A percentile compares a stretch with the other conserved stretches of the same genome.
phyloP scores from a whole-genome alignment of 2,113 vertebrate species.

The Suricata suricatta region DNA sequence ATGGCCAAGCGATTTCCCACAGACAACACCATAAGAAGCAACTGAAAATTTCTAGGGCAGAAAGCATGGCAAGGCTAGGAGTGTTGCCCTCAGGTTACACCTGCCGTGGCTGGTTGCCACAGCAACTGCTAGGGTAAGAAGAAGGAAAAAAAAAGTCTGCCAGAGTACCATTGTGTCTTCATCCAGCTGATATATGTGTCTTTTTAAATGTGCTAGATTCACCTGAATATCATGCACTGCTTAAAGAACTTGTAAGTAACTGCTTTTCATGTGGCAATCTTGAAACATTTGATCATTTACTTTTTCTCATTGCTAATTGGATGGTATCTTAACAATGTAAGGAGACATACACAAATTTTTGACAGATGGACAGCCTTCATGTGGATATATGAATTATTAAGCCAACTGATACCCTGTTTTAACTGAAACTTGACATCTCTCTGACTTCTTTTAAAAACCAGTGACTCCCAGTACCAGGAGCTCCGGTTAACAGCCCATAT shows the following conservation, averaged over 20 bases:
- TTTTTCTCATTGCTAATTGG: neutral
- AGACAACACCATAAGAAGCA: neutral
- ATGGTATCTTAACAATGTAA: neutral
- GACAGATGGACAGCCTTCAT: neutral
- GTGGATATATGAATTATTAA: neutral
- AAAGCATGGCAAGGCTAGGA: neutral
- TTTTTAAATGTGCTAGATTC: neutral
- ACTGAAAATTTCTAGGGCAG: neutral
- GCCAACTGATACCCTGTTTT: neutral
- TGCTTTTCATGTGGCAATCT: neutral
- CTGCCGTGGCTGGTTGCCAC: neutral
- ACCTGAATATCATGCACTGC: neutral
- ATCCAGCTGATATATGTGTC: neutral
- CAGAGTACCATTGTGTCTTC: neutral
- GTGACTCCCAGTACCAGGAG: neutral
- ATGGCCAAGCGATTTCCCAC: neutral
- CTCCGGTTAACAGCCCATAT: neutral
- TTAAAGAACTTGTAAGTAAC: neutral
- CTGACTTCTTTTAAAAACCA: neutral
- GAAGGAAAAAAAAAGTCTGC: neutral
- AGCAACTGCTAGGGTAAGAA: neutral
- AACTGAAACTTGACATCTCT: neutral
- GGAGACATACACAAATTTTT: neutral
- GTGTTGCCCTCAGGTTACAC: neutral
- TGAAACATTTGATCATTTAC: neutral